Evolutionary conservation across 2,888 invertebrate genomes (phyloP), one percentile per base, ranked within the genome.

Genomic region (Serripes groenlandicus): DNA sequence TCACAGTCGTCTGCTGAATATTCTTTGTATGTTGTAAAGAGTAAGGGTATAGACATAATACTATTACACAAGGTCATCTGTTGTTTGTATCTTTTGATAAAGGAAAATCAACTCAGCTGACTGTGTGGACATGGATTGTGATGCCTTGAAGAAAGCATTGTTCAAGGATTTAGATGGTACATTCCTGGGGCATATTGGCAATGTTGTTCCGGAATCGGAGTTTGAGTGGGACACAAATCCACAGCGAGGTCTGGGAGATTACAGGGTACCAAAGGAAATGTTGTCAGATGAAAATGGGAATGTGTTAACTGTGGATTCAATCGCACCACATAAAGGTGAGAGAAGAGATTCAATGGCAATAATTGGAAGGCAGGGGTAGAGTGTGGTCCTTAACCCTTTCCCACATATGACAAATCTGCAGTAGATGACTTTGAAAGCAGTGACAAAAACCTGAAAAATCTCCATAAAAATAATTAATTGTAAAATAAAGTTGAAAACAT

Each of bases 121-220:
- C 75, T 94, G 94, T 87, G 92, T 94, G 0, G 94, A 94, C 85
- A 94, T 94, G 94, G 92, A 92, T 73, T 94, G 94, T 90, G 94
- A 94, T 83, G 94, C 86, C 0, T 34, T 89, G 73, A 94, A 93
- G 87, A 94, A 94, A 66, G 87, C 85, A 3, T 34, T 94, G 35
- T 69, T 94, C 0, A 85, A 78, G 21, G 94, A 94, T 75, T 32
- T 79, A 18, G 94, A 94, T 83, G 93, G 93, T 0, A 80, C 90
- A 0, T 83, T 93, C 35, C 75, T 92, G 5, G 91, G 91, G 1
- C 34, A 66, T 1, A 42, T 70, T 0, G 91, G 92, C 0, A 75
- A 87, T 21, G 82, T 92, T 5, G 68, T 94, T 21, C 88, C 94
- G 1, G 77, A 92, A 81, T 91, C 94, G 11, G 94, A 92, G 77